Base-by-base conservation (phyloP, 2,797 vertebrate genomes). In the Sebastes melanostomus region DNA sequence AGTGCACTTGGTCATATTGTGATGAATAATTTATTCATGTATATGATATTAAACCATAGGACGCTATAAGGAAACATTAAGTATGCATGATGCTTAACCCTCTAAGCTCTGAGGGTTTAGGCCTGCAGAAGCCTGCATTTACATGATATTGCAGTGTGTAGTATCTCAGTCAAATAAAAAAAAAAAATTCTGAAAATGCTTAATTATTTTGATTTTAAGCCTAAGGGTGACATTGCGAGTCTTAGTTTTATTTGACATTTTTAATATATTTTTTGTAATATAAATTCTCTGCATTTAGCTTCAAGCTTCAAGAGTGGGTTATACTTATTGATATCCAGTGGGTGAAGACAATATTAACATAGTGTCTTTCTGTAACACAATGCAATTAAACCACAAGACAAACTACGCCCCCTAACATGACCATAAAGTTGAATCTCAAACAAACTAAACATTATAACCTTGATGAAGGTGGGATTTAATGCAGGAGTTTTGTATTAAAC, bases 11-110 rank as follows among this genome's bases (percentile, higher is more conserved):
- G 27, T 29, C 27, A 60, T 58, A 62, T 66, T 75, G 42, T 46
- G 42, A 73, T 88, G 29, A 80, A 84, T 84, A 75, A 86, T 83
- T 59, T 32, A 88, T 60, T 66, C 16, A 29, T 82, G 58, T 68
- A 22, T 72, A 65, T 78, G 70, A 87, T 55, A 75, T 70, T 52
- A 75, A 78, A 62, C 55, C 56, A 50, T 18, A n/a, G 6, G 46
- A 71, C 29, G 18, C 46, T 67, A 13, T 72, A 63, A 38, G 59
- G 66, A 77, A 63, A 36, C 63, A 72, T 78, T 2, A 70, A 34
- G 77, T 68, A 61, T 81, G 29, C 62, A 77, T 74, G 42, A 60
- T 50, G 29, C 14, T 81, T 76, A 70, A 84, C 34, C 54, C 68
- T 73, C 18, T 56, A 7, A 63, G 12, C 52, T 20, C 58, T 12